These are phyloP conservation scores for Drosophila kepulauana DNA, from an alignment of 1,140 invertebrate genomes.

Conservation along the genomic window DNA sequence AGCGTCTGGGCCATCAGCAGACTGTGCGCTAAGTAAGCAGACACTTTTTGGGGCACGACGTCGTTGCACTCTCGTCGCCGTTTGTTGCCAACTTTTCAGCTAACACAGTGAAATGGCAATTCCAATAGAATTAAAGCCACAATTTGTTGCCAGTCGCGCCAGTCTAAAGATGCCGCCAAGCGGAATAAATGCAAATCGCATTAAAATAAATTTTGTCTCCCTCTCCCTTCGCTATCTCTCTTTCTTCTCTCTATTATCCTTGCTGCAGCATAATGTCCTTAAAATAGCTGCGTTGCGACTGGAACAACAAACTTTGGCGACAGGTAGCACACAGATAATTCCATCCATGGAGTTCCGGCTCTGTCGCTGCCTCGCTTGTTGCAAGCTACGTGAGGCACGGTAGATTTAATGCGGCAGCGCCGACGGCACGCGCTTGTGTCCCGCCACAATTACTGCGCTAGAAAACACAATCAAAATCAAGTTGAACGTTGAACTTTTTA, in stretches of 20 bases:
- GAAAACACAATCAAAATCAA: slow-evolving; percentile 76
- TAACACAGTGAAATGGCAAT: slow-evolving; percentile 57
- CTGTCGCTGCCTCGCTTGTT: not conserved
- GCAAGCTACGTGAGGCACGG: slow-evolving; percentile 6
- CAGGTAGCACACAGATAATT: slow-evolving; percentile 63
- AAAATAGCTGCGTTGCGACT: slow-evolving; percentile 51
- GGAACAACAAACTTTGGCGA: slow-evolving; percentile 61
- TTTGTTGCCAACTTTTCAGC: slow-evolving; percentile 2
- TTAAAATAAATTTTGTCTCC: slow-evolving; percentile 70
- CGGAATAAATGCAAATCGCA: slow-evolving; percentile 81
- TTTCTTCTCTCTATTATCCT: not conserved
- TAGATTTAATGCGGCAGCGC: slow-evolving; percentile 3
- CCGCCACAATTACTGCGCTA: slow-evolving; percentile 47
- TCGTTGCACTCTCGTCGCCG: slow-evolving; percentile 20
- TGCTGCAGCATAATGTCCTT: slow-evolving; percentile 70
- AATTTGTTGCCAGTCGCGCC: slow-evolving; percentile 40
- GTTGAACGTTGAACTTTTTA: slow-evolving; percentile 79
- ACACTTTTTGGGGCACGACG: slow-evolving; percentile 65
- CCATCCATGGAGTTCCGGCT: slow-evolving; percentile 8
- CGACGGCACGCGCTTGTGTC: slow-evolving; percentile 22
- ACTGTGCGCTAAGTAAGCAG: slow-evolving; percentile 62
- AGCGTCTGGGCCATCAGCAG: not conserved
- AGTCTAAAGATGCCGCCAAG: slow-evolving; percentile 41
- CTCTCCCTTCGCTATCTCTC: not conserved
- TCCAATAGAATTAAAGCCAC: slow-evolving; percentile 70